phyloP scores from a whole-genome alignment of 2,888 invertebrate genomes.

The Meghimatium bilineatum region DNA sequence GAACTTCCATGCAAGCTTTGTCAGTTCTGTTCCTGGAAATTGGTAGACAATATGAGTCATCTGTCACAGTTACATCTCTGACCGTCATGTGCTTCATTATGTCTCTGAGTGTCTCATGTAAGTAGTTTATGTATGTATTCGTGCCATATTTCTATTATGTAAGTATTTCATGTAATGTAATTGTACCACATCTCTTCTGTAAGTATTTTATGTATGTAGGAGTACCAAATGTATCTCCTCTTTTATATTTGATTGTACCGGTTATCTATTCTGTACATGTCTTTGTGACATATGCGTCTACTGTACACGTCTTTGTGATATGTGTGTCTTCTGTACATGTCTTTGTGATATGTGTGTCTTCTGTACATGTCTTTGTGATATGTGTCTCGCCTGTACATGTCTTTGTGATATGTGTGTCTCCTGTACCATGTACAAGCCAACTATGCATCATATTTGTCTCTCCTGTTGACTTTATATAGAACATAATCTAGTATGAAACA shows the following conservation, averaged over 20 bases:
- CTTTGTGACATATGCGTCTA: neutral
- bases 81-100: conserved; percentile 27
- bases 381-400: neutral
- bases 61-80: conserved; percentile 19
- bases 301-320: neutral
- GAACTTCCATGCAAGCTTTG: conserved; percentile 5
- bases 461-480: too few species aligned
- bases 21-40: conserved; percentile 32
- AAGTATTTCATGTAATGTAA: neutral
- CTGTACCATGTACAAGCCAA: too few species aligned
- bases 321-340: conserved; percentile 7
- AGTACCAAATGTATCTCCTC: neutral
- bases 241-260: too few species aligned
- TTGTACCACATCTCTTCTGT: neutral
- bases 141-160: neutral
- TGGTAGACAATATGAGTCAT: neutral
- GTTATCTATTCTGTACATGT: neutral
- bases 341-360: conserved; percentile 21
- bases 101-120: conserved; percentile 31
- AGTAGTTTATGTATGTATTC: conserved; percentile 6
- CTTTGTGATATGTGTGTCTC: neutral
- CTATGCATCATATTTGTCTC: too few species aligned
- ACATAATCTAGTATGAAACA: too few species aligned
- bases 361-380: neutral
- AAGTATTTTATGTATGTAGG: neutral